phyloP scores from a whole-genome alignment of 2,113 vertebrate genomes.

The Micronycteris hirsuta region DNA sequence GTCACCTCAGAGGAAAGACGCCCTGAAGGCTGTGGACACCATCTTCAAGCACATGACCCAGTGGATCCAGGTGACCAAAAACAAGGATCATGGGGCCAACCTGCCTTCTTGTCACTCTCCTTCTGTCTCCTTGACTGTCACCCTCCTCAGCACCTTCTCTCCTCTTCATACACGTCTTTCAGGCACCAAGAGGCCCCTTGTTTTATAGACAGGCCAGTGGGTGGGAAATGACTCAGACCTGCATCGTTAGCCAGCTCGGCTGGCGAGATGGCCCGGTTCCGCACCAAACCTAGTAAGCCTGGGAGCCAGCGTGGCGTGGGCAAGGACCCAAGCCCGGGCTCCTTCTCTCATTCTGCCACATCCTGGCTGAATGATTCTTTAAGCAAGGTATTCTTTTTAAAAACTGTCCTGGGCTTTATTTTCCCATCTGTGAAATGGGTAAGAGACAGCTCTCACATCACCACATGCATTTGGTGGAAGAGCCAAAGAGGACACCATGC shows the following conservation, averaged over 20 bases:
- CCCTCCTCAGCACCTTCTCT: fast-evolving
- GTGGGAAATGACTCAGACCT: too few species aligned
- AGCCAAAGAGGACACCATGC: background rate
- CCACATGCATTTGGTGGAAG: background rate
- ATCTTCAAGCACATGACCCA: slow-evolving; percentile 85
- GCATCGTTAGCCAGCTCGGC: background rate
- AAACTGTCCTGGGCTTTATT: background rate
- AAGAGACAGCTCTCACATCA: background rate
- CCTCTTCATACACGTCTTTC: background rate
- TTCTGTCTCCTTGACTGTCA: background rate
- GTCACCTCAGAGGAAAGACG: slow-evolving; percentile 83
- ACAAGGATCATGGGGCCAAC: fast-evolving
- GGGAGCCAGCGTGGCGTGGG: fast-evolving
- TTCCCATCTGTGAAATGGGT: background rate
- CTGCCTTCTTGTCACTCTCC: background rate
- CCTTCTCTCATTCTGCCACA: background rate
- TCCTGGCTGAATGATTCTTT: background rate
- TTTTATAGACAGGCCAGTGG: background rate
- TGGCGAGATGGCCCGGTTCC: fast-evolving
- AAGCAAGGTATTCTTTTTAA: background rate
- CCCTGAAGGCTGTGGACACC: slow-evolving; percentile 85
- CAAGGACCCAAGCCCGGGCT: background rate
- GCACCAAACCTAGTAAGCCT: too few species aligned
- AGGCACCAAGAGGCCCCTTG: too few species aligned
- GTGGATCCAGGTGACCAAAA: slow-evolving; percentile 85